phyloP scores from a whole-genome alignment of 2,113 vertebrate genomes.

The Paraplagusia blochii region DNA sequence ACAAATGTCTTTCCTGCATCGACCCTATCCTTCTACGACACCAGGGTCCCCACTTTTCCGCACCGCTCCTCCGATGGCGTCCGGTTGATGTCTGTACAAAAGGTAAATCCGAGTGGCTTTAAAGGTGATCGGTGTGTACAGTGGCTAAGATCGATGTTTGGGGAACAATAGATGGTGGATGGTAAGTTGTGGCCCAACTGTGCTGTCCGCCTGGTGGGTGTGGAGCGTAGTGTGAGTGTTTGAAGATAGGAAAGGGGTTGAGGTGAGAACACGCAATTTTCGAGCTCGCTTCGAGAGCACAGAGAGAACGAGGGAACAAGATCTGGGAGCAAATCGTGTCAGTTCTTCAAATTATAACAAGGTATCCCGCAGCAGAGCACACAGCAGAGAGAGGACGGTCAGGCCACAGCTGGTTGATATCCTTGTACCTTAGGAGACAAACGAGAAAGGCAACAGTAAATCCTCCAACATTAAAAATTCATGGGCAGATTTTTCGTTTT shows the following conservation, averaged over 20 bases:
- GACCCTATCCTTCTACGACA: slow-evolving; percentile 68
- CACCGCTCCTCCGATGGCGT: slow-evolving; percentile 31
- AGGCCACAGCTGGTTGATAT: slow-evolving; percentile 91
- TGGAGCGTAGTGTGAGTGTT: slow-evolving; percentile 65
- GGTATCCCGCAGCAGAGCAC: slow-evolving; percentile 87
- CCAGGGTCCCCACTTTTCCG: slow-evolving; percentile 54
- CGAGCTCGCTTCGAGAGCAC: slow-evolving; percentile 86
- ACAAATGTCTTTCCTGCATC: slow-evolving; percentile 66
- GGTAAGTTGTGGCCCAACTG: slow-evolving; percentile 83
- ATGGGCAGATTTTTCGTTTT: neutral
- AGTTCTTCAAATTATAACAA: slow-evolving; percentile 92
- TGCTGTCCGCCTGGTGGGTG: slow-evolving; percentile 82
- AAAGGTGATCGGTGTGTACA: slow-evolving; percentile 80
- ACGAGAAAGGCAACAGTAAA: slow-evolving; percentile 13
- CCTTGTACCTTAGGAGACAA: slow-evolving; percentile 88
- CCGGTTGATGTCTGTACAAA: slow-evolving; percentile 52
- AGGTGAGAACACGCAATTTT: slow-evolving; percentile 79
- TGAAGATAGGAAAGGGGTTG: neutral
- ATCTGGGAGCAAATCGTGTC: slow-evolving; percentile 75
- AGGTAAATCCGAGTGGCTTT: slow-evolving; percentile 76
- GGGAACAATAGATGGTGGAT: slow-evolving; percentile 79
- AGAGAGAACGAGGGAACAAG: slow-evolving; percentile 34
- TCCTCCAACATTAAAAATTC: neutral
- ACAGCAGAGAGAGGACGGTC: slow-evolving; percentile 87
- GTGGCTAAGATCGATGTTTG: slow-evolving; percentile 82